These are phyloP conservation scores for Sorex fumeus DNA, from an alignment of 2,113 vertebrate genomes.

Conservation along the genomic window DNA sequence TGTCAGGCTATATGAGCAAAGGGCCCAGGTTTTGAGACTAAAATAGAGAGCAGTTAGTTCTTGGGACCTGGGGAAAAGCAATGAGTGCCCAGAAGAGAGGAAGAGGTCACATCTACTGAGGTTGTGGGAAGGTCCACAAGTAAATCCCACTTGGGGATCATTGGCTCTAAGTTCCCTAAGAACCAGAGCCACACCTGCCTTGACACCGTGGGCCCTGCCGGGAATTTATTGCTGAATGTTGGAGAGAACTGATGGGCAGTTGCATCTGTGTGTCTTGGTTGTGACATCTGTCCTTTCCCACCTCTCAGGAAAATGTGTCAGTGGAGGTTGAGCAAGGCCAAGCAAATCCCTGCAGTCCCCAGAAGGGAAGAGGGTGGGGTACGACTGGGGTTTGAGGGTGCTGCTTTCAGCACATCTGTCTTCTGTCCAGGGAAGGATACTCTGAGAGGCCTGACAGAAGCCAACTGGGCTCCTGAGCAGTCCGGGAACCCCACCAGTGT, in stretches of 20 bases:
- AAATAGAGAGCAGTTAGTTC: not conserved
- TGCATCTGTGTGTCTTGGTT: not conserved
- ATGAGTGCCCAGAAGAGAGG: not conserved
- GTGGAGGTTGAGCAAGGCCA: not conserved
- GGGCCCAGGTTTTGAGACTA: conserved; percentile 27
- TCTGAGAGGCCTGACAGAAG: not conserved
- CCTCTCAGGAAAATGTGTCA: not conserved
- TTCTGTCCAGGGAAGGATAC: too few species aligned
- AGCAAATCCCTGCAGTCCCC: not conserved
- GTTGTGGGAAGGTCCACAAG: not conserved
- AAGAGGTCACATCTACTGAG: not conserved
- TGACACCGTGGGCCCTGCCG: too few species aligned
- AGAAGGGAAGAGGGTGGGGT: not conserved
- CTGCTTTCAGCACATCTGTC: not conserved
- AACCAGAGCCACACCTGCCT: not conserved
- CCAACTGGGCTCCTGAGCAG: too few species aligned
- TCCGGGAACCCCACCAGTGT: too few species aligned
- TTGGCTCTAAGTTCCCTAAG: not conserved
- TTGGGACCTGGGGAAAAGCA: conserved; percentile 25
- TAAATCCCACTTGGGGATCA: not conserved
- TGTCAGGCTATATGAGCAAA: not conserved
- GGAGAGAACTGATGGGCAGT: too few species aligned
- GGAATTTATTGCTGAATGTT: not conserved
- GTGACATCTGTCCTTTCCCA: not conserved
- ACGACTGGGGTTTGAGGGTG: not conserved